Evolutionary conservation across 2,797 vertebrate species (phyloP).

Genomic region (Malurus splendens): DNA sequence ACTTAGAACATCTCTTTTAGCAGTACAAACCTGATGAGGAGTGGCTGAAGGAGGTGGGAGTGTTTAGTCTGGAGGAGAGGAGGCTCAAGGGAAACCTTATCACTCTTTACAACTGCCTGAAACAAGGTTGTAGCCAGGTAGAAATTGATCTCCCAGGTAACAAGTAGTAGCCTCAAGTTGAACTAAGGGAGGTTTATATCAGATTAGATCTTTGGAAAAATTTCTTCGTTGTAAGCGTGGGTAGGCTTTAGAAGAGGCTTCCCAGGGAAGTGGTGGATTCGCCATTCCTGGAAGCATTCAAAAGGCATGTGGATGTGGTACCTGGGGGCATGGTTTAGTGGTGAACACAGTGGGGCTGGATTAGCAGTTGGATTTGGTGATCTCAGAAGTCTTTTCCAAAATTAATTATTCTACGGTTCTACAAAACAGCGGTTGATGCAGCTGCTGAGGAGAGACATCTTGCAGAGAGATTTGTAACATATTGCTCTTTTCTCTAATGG

Average conservation of each 20-base stretch:
- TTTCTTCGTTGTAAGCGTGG: background rate
- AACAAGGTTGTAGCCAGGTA: background rate
- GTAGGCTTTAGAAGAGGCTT: background rate
- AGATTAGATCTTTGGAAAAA: background rate
- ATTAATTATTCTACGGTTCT: background rate
- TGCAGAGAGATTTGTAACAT: background rate
- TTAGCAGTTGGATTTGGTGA: background rate
- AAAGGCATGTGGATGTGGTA: background rate
- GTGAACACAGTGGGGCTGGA: background rate
- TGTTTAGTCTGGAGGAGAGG: background rate
- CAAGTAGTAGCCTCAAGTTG: background rate
- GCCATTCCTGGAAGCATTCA: background rate
- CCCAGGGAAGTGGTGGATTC: background rate
- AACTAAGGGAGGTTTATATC: background rate
- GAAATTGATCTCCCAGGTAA: background rate
- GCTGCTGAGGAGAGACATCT: background rate
- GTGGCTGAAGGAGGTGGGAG: background rate
- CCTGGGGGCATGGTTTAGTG: background rate
- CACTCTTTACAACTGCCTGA: background rate
- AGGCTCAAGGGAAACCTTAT: background rate
- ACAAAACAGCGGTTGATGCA: background rate
- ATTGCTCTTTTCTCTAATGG: background rate
- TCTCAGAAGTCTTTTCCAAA: background rate
- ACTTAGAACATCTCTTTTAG: background rate
- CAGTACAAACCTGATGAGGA: background rate